These are phyloP conservation scores for Thera britannica DNA, from an alignment of 2,888 invertebrate genomes.

Conservation along the genomic window DNA sequence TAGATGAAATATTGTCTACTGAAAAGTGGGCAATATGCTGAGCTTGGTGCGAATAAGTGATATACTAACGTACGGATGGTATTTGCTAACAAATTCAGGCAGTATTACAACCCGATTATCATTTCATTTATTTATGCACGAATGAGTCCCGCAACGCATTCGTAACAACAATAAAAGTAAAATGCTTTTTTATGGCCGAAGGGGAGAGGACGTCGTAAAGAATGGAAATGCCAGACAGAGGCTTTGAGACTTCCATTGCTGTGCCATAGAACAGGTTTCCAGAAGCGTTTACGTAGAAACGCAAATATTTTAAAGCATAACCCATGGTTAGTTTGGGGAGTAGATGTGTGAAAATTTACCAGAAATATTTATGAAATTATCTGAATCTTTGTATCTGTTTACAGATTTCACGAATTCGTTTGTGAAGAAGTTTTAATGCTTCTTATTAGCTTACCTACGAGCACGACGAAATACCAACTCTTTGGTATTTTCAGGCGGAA, in stretches of 20 bases:
- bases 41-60: no score
- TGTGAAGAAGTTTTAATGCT: no score
- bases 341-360: no score
- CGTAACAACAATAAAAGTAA: conserved; percentile 39
- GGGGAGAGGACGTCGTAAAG: conserved; percentile 42
- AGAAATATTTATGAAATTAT: no score
- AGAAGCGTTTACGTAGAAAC: conserved; percentile 1
- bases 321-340: no score
- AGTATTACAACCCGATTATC: conserved; percentile 24
- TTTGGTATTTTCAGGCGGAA: no score
- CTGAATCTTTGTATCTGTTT: no score
- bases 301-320: not conserved
- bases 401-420: no score
- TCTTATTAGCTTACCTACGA: no score
- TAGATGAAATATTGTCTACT: no score
- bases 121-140: conserved; percentile 25
- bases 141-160: conserved; percentile 31
- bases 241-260: conserved; percentile 36
- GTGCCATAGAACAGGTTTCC: conserved; percentile 9
- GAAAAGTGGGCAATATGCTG: no score
- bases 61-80: not conserved
- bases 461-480: no score
- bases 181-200: conserved; percentile 41
- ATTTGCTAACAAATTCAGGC: not conserved
- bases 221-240: conserved; percentile 42